phyloP scores from a whole-genome alignment of 2,113 vertebrate species.

The Nothobranchius kuhntae region DNA sequence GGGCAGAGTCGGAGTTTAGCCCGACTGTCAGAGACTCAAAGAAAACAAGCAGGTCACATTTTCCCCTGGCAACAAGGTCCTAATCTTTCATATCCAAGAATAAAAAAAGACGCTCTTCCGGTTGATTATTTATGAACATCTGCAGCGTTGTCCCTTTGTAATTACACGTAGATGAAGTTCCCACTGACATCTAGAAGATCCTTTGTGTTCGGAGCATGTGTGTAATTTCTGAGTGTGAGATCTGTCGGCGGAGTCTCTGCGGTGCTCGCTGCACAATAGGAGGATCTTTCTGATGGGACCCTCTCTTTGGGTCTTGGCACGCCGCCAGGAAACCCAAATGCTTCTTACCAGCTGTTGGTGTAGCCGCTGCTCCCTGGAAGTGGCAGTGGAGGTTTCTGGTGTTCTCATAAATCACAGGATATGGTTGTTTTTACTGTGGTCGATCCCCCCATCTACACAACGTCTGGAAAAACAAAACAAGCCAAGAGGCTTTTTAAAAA shows the following conservation, averaged over 20 bases:
- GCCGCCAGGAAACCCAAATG: slow-evolving; percentile 58
- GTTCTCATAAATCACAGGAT: slow-evolving; percentile 58
- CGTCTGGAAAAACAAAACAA: slow-evolving; percentile 24
- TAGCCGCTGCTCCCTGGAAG: slow-evolving; percentile 74
- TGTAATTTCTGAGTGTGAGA: slow-evolving; percentile 42
- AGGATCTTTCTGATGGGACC: slow-evolving; percentile 60
- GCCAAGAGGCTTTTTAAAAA: slow-evolving; percentile 31
- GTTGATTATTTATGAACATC: slow-evolving; percentile 26
- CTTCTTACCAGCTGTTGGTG: slow-evolving; percentile 68
- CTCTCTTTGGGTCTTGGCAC: slow-evolving; percentile 59
- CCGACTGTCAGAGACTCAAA: neutral
- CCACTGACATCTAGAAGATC: slow-evolving; percentile 12
- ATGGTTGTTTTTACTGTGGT: slow-evolving; percentile 52
- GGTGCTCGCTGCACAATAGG: slow-evolving; percentile 44
- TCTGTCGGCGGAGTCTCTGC: slow-evolving; percentile 51
- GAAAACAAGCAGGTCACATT: slow-evolving; percentile 16
- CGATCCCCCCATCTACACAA: slow-evolving; percentile 27
- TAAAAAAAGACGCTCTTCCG: slow-evolving; percentile 5
- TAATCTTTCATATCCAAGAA: too few relatives aligned
- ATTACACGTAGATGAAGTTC: slow-evolving; percentile 31
- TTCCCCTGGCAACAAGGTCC: too few relatives aligned
- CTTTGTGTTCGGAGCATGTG: slow-evolving; percentile 23
- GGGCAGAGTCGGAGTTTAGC: slow-evolving; percentile 44
- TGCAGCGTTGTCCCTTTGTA: slow-evolving; percentile 24
- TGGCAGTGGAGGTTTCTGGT: slow-evolving; percentile 44